Base-by-base conservation (phyloP, 2,113 vertebrate species). In the Pseudois nayaur region DNA sequence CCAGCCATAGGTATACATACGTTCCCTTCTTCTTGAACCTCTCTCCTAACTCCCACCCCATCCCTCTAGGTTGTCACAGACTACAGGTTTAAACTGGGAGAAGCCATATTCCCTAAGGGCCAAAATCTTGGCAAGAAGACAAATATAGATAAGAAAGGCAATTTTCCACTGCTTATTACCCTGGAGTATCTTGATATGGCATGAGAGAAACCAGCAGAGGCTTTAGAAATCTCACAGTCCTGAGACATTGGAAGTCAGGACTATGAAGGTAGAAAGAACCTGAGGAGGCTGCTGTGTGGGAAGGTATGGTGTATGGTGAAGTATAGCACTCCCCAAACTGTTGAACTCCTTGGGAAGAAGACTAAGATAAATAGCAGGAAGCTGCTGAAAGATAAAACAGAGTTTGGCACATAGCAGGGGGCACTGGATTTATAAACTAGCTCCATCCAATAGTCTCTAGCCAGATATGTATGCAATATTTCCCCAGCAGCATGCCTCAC, bases 231-330 rank as follows among this genome's bases (percentile, higher is more conserved):
- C 55, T 52, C 84, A 33, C 33, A 17, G 40, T 23, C 13, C 4
- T 40, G 27, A 84, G 78, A 25, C 31, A 17, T 27, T 25, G 62
- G 27, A 36, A 5, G 6, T 17, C 2, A 62, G 60, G 48, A 40
- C 19, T 2, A 1, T 15, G 6, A 3, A 1, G 5, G 16, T 43
- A 48, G 7, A 5, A 2, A 23, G 8, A 13, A 27, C 19, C 6
- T 21, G 31, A 17, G 29, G 57, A 79, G 52, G 25, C 17, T n/a
- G 25, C 2, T 5, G 10, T 14, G 54, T 29, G 10, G 13, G 64
- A 17, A 27, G 43, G 2, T 3, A 25, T 21, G 48, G 43, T 2
- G 2, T 6, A 25, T 8, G 31, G n/a, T 1, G 8, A 54, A 50
- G 40, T 3, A 10, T 15, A 23, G 7, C 2, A 0, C 45, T 62